Percentiles rank a stretch among this genome's conserved stretches.
Evolutionary conservation across 2,113 vertebrate species (phyloP).

Genomic region (Dasypus novemcinctus): DNA sequence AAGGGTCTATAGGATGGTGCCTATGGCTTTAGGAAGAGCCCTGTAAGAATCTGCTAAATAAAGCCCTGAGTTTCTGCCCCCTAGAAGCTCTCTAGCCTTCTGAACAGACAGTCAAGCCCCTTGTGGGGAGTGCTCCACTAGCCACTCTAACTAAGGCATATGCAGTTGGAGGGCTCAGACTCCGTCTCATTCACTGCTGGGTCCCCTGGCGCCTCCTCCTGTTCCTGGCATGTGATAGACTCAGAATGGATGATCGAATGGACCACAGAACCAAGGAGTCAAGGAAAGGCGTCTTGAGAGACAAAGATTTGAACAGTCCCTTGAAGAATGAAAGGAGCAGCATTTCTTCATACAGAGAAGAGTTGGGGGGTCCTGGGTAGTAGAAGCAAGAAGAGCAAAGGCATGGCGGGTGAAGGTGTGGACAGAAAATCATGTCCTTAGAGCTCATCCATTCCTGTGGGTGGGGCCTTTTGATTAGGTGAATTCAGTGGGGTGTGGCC

Average conservation of each 20-base stretch:
- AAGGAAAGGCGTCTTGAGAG: neutral
- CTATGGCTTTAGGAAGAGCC: neutral
- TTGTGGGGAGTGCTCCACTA: neutral
- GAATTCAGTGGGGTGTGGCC: too few relatives aligned
- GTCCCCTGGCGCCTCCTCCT: neutral
- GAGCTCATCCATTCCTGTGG: too few relatives aligned
- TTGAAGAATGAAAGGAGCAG: neutral
- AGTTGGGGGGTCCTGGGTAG: neutral
- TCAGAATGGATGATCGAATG: neutral
- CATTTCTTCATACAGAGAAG: neutral
- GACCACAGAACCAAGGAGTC: neutral
- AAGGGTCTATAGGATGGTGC: neutral
- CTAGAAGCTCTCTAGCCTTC: neutral
- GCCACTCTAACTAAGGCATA: neutral
- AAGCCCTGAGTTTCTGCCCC: neutral
- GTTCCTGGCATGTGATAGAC: neutral
- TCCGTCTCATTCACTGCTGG: neutral
- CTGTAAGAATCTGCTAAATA: neutral
- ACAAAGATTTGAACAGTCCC: neutral
- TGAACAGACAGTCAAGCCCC: neutral
- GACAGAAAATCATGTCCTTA: too few relatives aligned
- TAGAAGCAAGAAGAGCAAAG: neutral
- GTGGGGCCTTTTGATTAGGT: too few relatives aligned
- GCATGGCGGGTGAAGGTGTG: neutral
- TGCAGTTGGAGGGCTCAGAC: neutral